phyloP scores from a whole-genome alignment of 2,113 vertebrate genomes.

The Megaceryle torquata region DNA sequence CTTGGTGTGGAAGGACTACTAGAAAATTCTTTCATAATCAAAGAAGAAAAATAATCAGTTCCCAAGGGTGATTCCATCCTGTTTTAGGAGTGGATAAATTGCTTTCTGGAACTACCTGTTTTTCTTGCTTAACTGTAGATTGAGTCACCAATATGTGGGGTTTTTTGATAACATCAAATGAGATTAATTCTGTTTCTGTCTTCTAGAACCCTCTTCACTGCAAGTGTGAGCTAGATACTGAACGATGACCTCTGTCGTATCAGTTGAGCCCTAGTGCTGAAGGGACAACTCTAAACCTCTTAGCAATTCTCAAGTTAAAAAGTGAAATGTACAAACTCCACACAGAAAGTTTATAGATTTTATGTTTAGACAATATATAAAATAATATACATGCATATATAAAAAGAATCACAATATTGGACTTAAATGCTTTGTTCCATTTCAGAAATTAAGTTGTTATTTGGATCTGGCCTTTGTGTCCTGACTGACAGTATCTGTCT shows the following conservation, averaged over 20 bases:
- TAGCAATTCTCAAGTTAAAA: neutral
- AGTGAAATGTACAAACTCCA: neutral
- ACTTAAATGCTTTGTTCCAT: neutral
- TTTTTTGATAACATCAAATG: neutral
- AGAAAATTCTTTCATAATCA: neutral
- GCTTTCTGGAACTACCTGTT: neutral
- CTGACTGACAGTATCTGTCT: neutral
- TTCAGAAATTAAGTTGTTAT: neutral
- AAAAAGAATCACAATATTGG: neutral
- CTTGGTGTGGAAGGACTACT: neutral
- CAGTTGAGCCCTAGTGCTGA: accelerated
- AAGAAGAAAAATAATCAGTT: neutral
- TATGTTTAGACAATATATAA: accelerated
- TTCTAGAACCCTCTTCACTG: neutral
- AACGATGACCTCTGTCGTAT: neutral
- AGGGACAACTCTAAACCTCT: neutral
- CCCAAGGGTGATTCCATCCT: neutral
- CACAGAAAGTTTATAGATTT: neutral
- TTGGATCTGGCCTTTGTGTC: neutral
- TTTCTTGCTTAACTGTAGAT: neutral
- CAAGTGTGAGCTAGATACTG: neutral
- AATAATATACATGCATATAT: neutral
- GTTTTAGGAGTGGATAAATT: neutral
- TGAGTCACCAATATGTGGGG: neutral
- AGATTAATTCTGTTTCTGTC: neutral